Percentiles rank a stretch among this genome's conserved stretches.
Conservation (phyloP, 2,113 vertebrate species). For the Pseudonaja textilis region DNA sequence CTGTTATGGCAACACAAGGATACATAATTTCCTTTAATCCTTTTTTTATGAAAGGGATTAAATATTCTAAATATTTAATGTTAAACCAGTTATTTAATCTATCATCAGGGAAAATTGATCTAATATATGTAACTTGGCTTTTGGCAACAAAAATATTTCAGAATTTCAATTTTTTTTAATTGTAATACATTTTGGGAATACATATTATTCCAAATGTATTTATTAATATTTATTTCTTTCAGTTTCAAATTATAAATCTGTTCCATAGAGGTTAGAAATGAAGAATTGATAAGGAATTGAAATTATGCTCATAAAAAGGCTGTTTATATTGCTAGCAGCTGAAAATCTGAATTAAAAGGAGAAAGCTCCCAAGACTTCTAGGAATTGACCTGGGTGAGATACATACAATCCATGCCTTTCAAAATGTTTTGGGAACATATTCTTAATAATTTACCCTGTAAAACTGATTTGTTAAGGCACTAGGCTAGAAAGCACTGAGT, state of each 20-base stretch:
- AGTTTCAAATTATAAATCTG: neutral
- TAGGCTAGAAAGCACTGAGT: neutral
- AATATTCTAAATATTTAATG: neutral
- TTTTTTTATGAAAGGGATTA: slow-evolving; percentile 21
- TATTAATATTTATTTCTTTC: neutral
- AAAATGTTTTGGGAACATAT: neutral
- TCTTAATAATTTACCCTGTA: neutral
- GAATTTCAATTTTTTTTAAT: neutral
- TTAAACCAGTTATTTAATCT: slow-evolving; percentile 16
- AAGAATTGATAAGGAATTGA: neutral
- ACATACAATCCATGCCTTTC: neutral
- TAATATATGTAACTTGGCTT: neutral
- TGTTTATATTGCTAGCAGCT: neutral
- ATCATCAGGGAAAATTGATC: neutral
- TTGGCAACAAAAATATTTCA: slow-evolving; percentile 21
- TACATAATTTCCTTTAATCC: slow-evolving; percentile 29
- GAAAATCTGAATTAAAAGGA: neutral
- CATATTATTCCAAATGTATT: neutral
- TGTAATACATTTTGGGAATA: slow-evolving; percentile 28
- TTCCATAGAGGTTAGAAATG: neutral
- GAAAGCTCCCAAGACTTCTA: neutral
- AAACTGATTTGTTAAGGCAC: neutral
- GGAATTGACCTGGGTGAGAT: neutral
- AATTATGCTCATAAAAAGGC: neutral
- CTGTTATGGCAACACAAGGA: slow-evolving; percentile 11